These are phyloP conservation scores for Caenorhabditis sp. DNA, from an alignment of 2,888 invertebrate species.

Conservation along the genomic window DNA sequence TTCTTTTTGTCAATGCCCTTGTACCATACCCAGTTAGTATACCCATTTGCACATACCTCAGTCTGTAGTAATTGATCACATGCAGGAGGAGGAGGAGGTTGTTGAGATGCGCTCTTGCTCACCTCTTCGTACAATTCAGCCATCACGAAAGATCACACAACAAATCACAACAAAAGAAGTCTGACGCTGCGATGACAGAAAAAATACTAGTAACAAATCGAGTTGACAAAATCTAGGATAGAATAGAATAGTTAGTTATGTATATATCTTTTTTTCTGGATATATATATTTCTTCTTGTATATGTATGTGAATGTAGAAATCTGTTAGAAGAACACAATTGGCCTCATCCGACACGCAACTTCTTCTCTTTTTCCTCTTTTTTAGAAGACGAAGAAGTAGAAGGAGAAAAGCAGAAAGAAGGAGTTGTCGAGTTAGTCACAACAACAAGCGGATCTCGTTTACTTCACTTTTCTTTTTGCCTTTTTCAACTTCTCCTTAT, in stretches of 20 bases:
- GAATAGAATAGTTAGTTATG: neutral
- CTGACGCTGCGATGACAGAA: slow-evolving; percentile 5
- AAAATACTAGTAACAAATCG: neutral
- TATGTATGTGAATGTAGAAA: slow-evolving; percentile 24
- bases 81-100: slow-evolving; percentile 25
- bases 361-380: slow-evolving; percentile 19
- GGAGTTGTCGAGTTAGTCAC: neutral
- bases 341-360: slow-evolving; percentile 40
- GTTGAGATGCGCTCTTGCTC: slow-evolving; percentile 35
- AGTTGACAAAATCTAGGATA: neutral
- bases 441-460: neutral
- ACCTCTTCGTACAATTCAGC: slow-evolving; percentile 45
- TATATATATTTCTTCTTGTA: neutral
- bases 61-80: slow-evolving; percentile 36
- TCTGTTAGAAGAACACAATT: slow-evolving; percentile 29
- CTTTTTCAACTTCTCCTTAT: neutral
- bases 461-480: slow-evolving; percentile 6
- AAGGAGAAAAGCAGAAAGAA: neutral
- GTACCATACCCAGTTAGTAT: neutral
- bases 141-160: slow-evolving; percentile 4
- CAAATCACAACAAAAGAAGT: slow-evolving; percentile 10
- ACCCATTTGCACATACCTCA: slow-evolving; percentile 33
- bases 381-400: neutral
- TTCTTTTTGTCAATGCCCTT: too few species aligned
- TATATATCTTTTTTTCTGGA: neutral